A percentile compares a stretch with the other conserved stretches of the same genome.
Evolutionary conservation across 1,140 invertebrate genomes (phyloP).

Genomic region (Pogonus chalceus): DNA sequence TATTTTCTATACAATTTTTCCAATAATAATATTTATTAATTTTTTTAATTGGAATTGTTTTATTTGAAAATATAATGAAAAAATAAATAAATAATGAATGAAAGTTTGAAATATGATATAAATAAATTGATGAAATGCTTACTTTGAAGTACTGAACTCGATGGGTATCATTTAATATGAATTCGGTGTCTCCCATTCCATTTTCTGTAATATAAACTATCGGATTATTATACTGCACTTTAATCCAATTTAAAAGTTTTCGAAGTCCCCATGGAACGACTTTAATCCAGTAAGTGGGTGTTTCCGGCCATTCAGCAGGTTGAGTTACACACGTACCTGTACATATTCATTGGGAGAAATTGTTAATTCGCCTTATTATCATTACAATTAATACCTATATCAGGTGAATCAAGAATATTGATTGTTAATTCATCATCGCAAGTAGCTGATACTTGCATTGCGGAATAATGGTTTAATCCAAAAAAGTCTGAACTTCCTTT

Average conservation of each 20-base stretch:
- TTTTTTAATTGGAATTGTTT: too few species aligned
- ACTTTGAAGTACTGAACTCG: constrained; percentile 36
- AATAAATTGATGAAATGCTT: constrained; percentile 13
- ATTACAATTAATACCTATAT: not conserved
- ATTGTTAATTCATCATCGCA: not conserved
- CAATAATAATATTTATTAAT: too few species aligned
- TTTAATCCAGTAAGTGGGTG: constrained; percentile 5
- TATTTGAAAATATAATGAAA: too few species aligned
- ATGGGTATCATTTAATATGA: constrained; percentile 41
- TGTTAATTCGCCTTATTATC: not conserved
- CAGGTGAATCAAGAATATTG: too few species aligned
- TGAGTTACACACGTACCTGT: not conserved
- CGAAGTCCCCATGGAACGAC: constrained; percentile 26
- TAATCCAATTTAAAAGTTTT: constrained; percentile 25
- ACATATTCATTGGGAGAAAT: not conserved
- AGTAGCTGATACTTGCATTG: constrained; percentile 12
- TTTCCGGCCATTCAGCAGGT: not conserved
- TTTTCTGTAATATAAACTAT: constrained; percentile 25
- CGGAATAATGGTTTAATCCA: constrained; percentile 24
- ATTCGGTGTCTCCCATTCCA: constrained; percentile 18
- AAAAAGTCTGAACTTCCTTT: constrained; percentile 30
- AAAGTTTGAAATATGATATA: too few species aligned
- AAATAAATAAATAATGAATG: too few species aligned
- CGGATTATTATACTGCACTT: constrained; percentile 19
- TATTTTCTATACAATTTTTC: too few species aligned